Percentiles rank a stretch among this genome's conserved stretches.
These are phyloP conservation scores for Scaptomyza reducta DNA, from an alignment of 2,888 invertebrate genomes.

Conservation along the genomic window DNA sequence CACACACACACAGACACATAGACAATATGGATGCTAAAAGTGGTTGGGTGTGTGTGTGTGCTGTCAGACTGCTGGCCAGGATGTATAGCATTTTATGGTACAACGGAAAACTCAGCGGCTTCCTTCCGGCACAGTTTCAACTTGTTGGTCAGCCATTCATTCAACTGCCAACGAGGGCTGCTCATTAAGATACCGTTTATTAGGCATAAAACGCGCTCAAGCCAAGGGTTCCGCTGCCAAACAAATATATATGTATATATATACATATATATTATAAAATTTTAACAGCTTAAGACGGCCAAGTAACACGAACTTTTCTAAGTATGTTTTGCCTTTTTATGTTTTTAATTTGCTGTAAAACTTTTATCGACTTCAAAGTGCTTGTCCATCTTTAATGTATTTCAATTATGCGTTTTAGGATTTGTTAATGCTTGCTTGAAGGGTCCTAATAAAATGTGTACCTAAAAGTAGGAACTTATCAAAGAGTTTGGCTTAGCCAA, in stretches of 20 bases:
- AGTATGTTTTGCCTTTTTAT: neutral
- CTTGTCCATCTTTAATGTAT: neutral
- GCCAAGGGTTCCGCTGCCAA: neutral
- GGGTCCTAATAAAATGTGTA: neutral
- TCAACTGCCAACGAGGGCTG: slow-evolving; percentile 34
- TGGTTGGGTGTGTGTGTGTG: neutral
- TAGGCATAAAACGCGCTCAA: neutral
- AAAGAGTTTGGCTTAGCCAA: neutral
- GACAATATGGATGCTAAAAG: slow-evolving; percentile 38
- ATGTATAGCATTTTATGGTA: slow-evolving; percentile 75
- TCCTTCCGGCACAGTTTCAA: slow-evolving; percentile 72
- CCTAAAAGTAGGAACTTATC: neutral
- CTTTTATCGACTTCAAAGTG: neutral
- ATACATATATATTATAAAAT: neutral
- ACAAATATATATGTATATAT: neutral
- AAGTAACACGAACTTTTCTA: neutral
- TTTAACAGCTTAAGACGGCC: neutral
- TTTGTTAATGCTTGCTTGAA: neutral
- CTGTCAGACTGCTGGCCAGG: slow-evolving; percentile 46
- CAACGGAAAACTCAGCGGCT: slow-evolving; percentile 71
- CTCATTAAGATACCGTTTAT: slow-evolving; percentile 33
- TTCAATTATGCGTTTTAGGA: neutral
- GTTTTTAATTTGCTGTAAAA: neutral
- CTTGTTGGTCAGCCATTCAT: slow-evolving; percentile 36
- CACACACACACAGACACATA: slow-evolving; percentile 10